Percentiles rank a stretch among this genome's conserved stretches.
Conservation (phyloP, 2,113 vertebrate species). For the Steatornis caripensis region DNA sequence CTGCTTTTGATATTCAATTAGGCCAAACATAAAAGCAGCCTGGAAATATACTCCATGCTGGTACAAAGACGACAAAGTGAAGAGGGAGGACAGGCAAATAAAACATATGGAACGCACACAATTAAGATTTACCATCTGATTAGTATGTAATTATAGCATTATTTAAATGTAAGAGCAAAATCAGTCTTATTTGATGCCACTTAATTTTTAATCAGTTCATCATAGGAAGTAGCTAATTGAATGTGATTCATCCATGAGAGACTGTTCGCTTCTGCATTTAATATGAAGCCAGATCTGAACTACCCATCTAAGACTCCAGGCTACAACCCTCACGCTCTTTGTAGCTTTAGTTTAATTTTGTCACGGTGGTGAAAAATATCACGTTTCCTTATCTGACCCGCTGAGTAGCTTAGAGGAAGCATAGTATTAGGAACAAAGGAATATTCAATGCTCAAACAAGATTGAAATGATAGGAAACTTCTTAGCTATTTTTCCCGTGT, state of each 20-base stretch:
- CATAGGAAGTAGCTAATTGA: constrained; percentile 48
- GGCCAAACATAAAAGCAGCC: constrained; percentile 28
- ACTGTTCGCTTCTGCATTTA: neutral
- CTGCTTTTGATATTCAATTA: constrained; percentile 44
- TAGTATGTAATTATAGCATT: constrained; percentile 60
- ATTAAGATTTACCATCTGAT: constrained; percentile 52
- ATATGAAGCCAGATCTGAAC: neutral
- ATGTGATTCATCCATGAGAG: constrained; percentile 22
- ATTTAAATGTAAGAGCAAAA: constrained; percentile 53
- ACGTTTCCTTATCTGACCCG: constrained; percentile 73
- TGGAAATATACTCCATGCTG: constrained; percentile 36
- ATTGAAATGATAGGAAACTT: constrained; percentile 62
- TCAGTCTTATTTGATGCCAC: constrained; percentile 17
- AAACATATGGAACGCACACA: constrained; percentile 32
- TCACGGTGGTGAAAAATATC: constrained; percentile 68
- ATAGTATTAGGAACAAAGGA: constrained; percentile 74
- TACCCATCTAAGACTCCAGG: constrained; percentile 17
- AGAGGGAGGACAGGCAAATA: constrained; percentile 11
- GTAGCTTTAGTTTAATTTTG: constrained; percentile 18
- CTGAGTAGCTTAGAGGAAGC: constrained; percentile 74
- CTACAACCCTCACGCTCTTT: neutral
- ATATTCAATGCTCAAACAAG: constrained; percentile 74
- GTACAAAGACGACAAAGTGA: constrained; percentile 42
- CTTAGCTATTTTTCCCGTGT: constrained; percentile 37
- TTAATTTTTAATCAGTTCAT: constrained; percentile 64